These are phyloP conservation scores for Xanthia togata DNA, from an alignment of 2,888 invertebrate genomes.

Conservation along the genomic window DNA sequence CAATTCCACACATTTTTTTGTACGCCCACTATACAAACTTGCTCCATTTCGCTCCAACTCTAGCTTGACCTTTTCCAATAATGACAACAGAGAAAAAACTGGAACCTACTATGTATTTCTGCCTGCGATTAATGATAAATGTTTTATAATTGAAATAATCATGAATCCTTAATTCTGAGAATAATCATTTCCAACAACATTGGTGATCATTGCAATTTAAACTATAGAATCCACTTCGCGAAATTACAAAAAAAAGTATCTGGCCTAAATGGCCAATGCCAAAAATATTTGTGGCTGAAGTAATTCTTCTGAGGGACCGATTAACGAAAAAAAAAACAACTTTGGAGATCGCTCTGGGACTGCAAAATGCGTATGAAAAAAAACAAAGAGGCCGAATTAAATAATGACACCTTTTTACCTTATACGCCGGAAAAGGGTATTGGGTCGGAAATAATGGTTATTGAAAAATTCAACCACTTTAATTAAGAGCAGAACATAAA, in stretches of 20 bases:
- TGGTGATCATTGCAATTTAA: neutral
- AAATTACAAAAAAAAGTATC: neutral
- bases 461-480: neutral
- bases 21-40: conserved; percentile 58
- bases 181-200: conserved; percentile 14
- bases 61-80: conserved; percentile 72
- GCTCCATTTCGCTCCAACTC: conserved; percentile 70
- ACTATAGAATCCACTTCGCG: neutral
- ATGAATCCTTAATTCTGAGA: conserved; percentile 15
- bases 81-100: conserved; percentile 62
- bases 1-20: conserved; percentile 66
- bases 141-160: conserved; percentile 47
- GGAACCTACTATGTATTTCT: conserved; percentile 42
- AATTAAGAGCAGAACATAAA: conserved; percentile 2
- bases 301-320: neutral
- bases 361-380: neutral
- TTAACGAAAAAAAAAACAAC: neutral
- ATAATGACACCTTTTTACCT: neutral
- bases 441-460: neutral
- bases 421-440: neutral
- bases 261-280: too few relatives aligned
- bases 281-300: neutral
- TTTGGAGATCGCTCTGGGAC: neutral
- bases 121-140: conserved; percentile 41
- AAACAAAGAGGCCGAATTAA: neutral